Evolutionary conservation across 2,113 vertebrate species (phyloP), one percentile per base, ranked within the genome.

Genomic region (Nibea albiflora): DNA sequence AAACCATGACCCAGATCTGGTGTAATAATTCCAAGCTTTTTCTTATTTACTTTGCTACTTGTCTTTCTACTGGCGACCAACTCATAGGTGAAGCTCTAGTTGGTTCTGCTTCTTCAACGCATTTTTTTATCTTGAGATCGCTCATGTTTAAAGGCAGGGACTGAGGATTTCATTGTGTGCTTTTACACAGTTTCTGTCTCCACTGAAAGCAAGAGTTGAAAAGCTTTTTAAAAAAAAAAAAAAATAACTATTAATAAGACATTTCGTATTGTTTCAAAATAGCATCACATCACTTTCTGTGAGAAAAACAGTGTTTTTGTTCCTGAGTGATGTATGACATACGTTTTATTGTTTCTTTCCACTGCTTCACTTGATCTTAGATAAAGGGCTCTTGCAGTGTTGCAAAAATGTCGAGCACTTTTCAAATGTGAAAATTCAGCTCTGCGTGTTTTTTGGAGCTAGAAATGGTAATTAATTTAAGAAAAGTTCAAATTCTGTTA

Each of bases 381-480:
- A 71, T 58, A 50, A 77, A 60, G 19, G 52, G 24, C 47, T 49
- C 19, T 8, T 44, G n/a, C 17, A 42, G 44, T 58, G 17, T 26
- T 35, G n/a, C n/a, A n/a, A n/a, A 16, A 60, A 26, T 42, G 12
- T 57, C 4, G 10, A 1, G 6, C 35, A 56, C 28, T 63, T 68
- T 52, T 52, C 20, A 53, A 19, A 71, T 57, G 50, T 65, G 14
- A n/a, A 22, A 69, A 80, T 53, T n/a, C 42, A 64, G 3, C 67
- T 60, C 11, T 42, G 12, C 47, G 15, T 60, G 35, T 1, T 61
- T 73, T 50, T 11, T 5, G 62, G 62, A 58, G 16, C 42, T 49
- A 54, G 47, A 67, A 76, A 77, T 81, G 68, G 77, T 53, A 73
- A 81, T 83, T 58, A 47, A 85, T 80, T 83, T 60, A 83, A 73